Evolutionary conservation across 2,113 vertebrate species (phyloP).

Genomic region (Bubo blakistoni): DNA sequence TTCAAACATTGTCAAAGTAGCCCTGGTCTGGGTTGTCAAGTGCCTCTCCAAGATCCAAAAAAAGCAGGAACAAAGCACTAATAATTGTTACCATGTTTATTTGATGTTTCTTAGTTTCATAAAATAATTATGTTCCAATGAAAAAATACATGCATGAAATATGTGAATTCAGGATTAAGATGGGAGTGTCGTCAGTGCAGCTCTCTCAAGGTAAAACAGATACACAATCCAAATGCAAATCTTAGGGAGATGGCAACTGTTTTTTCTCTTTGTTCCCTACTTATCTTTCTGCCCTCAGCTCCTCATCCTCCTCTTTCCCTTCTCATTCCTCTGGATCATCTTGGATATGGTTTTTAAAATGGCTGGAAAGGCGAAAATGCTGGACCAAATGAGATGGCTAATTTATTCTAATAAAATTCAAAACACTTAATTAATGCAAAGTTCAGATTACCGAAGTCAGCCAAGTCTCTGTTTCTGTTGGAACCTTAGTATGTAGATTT

Average conservation of each 20-base stretch:
- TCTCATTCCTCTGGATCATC: neutral
- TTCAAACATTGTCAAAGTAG: conserved; percentile 57
- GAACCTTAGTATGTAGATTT: conserved; percentile 23
- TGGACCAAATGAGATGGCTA: conserved; percentile 13
- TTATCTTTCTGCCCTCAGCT: neutral
- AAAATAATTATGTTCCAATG: neutral
- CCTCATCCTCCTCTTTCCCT: neutral
- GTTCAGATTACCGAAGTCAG: conserved; percentile 47
- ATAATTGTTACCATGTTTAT: conserved; percentile 66
- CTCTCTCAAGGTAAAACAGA: neutral
- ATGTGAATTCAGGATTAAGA: neutral
- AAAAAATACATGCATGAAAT: conserved; percentile 4
- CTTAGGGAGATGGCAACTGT: neutral
- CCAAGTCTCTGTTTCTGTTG: conserved; percentile 66
- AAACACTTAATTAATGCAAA: conserved; percentile 56
- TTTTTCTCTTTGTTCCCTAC: neutral
- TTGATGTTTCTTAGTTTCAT: conserved; percentile 42
- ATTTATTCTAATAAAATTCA: conserved; percentile 58
- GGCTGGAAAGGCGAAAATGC: conserved; percentile 7
- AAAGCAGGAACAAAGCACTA: conserved; percentile 58
- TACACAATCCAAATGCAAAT: neutral
- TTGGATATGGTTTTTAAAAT: neutral
- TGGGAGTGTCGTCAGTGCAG: neutral
- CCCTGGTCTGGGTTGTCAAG: conserved; percentile 25
- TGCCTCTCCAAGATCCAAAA: conserved; percentile 45